Evolutionary conservation across 2,888 invertebrate species (phyloP).

Genomic region (Tipula helvola): DNA sequence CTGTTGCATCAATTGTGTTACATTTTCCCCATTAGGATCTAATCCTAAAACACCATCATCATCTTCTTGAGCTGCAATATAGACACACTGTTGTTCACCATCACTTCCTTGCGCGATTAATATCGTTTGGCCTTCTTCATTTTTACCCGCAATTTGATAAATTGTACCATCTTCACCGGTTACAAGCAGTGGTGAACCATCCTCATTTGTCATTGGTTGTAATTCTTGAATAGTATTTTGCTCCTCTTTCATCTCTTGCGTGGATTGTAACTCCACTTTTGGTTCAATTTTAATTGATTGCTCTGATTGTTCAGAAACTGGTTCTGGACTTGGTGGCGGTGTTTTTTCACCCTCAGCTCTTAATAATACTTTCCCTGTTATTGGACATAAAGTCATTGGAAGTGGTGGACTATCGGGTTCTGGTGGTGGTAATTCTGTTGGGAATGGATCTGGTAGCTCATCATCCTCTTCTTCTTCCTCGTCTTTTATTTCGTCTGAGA

Average conservation of each 20-base stretch:
- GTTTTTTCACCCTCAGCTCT: constrained; percentile 50
- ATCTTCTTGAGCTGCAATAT: constrained; percentile 49
- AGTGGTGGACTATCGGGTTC: constrained; percentile 45
- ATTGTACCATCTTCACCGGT: constrained; percentile 67
- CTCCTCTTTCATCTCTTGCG: constrained; percentile 14
- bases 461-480: constrained; percentile 42
- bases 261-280: constrained; percentile 18
- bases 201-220: constrained; percentile 38
- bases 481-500: constrained; percentile 23
- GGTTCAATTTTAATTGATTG: not conserved
- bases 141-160: constrained; percentile 62
- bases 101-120: constrained; percentile 61
- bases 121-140: constrained; percentile 63
- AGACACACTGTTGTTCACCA: constrained; percentile 58
- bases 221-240: constrained; percentile 29
- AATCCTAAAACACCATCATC: constrained; percentile 39
- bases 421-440: constrained; percentile 36
- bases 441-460: constrained; percentile 46
- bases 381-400: constrained; percentile 57
- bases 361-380: constrained; percentile 44
- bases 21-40: constrained; percentile 34
- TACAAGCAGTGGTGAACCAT: constrained; percentile 60
- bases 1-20: constrained; percentile 29
- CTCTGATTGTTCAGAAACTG: constrained; percentile 22
- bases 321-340: constrained; percentile 42